Conservation (phyloP, 2,113 vertebrate genomes). For the Pongo pygmaeus region DNA sequence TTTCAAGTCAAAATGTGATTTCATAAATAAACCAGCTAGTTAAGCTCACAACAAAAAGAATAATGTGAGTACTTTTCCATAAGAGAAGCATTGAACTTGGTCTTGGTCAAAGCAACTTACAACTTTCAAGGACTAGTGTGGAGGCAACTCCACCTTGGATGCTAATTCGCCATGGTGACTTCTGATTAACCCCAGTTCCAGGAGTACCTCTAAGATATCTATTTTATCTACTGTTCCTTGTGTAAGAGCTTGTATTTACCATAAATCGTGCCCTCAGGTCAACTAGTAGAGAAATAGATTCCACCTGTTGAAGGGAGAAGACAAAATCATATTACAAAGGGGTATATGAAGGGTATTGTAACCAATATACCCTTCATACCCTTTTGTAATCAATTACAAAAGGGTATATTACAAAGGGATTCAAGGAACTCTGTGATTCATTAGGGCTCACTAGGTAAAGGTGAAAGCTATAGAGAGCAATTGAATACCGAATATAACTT, state of each 20-base stretch:
- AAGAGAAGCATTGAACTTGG: not conserved
- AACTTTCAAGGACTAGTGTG: not conserved
- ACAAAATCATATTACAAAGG: not conserved
- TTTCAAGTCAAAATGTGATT: not conserved
- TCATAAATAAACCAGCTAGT: not conserved
- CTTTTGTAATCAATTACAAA: not conserved
- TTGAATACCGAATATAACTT: not conserved
- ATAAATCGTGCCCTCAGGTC: no score
- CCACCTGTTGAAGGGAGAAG: no score
- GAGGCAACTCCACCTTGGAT: no score
- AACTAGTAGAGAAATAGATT: not conserved
- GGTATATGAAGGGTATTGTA: no score
- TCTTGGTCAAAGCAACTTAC: not conserved
- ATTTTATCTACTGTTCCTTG: no score
- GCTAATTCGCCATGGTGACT: no score
- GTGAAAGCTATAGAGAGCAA: not conserved
- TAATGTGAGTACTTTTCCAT: not conserved
- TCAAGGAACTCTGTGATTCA: not conserved
- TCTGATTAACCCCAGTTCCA: no score
- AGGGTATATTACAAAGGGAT: no score
- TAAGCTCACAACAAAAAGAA: not conserved
- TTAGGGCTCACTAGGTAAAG: not conserved
- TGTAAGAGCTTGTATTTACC: no score
- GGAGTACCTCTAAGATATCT: no score
- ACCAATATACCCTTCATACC: no score